Conservation (phyloP, 1,140 invertebrate genomes). For the Lethrus apterus region DNA sequence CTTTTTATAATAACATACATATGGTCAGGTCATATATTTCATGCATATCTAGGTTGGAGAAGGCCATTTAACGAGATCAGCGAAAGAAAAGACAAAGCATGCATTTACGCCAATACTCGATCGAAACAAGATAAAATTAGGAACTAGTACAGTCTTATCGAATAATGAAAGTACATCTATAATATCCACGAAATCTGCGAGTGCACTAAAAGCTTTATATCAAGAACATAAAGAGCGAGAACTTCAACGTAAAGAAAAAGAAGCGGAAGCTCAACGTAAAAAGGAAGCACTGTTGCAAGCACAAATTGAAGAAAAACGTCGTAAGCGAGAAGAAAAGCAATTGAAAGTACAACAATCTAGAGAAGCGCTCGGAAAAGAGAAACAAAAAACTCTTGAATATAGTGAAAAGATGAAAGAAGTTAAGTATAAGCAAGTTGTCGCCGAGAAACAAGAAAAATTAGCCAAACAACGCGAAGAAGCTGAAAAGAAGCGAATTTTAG, state of each 20-base stretch:
- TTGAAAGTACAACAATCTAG: slow-evolving; percentile 48
- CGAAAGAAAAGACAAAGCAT: neutral
- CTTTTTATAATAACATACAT: no score
- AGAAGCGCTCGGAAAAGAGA: slow-evolving; percentile 49
- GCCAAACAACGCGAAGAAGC: slow-evolving; percentile 46
- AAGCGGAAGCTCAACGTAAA: slow-evolving; percentile 40
- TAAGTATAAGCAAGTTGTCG: slow-evolving; percentile 43
- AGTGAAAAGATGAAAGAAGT: slow-evolving; percentile 44
- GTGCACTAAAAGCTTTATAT: slow-evolving; percentile 11
- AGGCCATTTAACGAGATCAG: neutral
- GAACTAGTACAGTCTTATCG: neutral
- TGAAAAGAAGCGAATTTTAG: slow-evolving; percentile 39
- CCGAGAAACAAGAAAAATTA: slow-evolving; percentile 48
- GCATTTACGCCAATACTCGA: neutral
- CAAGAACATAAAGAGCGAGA: slow-evolving; percentile 11
- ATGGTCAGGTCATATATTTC: neutral
- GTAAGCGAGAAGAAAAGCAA: slow-evolving; percentile 52
- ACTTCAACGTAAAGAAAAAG: slow-evolving; percentile 29
- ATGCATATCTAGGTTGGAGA: neutral
- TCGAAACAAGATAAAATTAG: neutral
- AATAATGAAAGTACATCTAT: neutral
- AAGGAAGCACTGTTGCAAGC: slow-evolving; percentile 29
- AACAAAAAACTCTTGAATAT: slow-evolving; percentile 39
- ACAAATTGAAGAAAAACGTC: slow-evolving; percentile 43
- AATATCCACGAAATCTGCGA: slow-evolving; percentile 5